Conservation (phyloP, 2,113 vertebrate genomes). For the Sterrhoptilus dennistouni region DNA sequence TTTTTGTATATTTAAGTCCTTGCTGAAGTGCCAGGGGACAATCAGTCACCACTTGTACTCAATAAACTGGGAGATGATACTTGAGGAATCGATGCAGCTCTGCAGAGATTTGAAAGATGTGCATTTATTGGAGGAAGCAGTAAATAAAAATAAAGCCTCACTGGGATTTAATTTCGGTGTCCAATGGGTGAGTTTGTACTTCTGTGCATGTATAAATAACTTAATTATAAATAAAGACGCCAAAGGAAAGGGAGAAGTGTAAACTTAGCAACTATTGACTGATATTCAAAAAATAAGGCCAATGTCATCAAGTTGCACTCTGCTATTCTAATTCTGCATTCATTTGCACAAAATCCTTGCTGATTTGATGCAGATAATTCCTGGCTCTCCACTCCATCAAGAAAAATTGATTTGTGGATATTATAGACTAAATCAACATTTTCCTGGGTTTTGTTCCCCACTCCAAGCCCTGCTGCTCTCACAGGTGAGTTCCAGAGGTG, state of each 20-base stretch:
- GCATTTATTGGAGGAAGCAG: background rate
- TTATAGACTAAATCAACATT: background rate
- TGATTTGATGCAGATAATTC: background rate
- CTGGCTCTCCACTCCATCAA: background rate
- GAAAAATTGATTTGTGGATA: background rate
- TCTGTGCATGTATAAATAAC: background rate
- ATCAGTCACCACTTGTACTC: conserved; percentile 22
- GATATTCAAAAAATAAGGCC: background rate
- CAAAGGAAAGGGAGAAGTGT: background rate
- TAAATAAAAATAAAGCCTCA: conserved; percentile 27
- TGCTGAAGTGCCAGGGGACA: background rate
- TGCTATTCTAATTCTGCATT: background rate
- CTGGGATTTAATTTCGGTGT: background rate
- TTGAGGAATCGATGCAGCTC: conserved; percentile 4
- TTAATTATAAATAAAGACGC: background rate
- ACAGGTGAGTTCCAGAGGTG: background rate
- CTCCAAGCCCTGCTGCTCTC: background rate
- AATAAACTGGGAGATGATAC: background rate
- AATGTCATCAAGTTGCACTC: background rate
- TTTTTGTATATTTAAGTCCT: background rate
- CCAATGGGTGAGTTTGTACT: background rate
- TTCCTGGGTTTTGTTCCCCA: background rate
- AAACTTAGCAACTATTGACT: conserved; percentile 7
- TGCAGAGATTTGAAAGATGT: conserved; percentile 13
- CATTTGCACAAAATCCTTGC: background rate